Evolutionary conservation across 2,797 vertebrate species (phyloP).

Genomic region (Dryobates pubescens): DNA sequence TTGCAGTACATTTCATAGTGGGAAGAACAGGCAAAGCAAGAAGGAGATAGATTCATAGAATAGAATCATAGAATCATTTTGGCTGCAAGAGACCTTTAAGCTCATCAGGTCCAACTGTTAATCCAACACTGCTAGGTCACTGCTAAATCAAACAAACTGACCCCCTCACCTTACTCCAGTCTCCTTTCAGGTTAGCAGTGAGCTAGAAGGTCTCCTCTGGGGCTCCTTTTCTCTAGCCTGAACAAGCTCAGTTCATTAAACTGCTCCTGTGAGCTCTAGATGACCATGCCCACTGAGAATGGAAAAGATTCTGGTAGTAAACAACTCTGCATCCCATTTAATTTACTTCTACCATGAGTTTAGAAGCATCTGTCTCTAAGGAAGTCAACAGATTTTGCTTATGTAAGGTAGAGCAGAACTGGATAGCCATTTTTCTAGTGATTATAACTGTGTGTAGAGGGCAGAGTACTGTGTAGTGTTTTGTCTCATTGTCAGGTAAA

Average conservation of each 20-base stretch:
- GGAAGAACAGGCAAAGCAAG: neutral
- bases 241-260: no score
- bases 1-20: neutral
- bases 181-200: no score
- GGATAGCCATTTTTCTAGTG: neutral
- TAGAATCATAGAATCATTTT: no score
- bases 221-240: no score
- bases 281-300: neutral
- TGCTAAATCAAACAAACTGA: no score
- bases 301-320: neutral
- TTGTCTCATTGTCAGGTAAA: neutral
- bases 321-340: neutral
- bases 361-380: neutral
- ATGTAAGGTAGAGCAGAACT: neutral
- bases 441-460: neutral
- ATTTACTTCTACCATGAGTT: neutral
- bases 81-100: no score
- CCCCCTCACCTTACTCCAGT: no score
- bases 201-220: no score
- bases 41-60: neutral
- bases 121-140: no score
- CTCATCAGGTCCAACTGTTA: no score
- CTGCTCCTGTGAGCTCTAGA: neutral
- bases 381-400: neutral
- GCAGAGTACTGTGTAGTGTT: neutral